Conservation (phyloP, 2,888 invertebrate species). For the Hylaea fasciaria region DNA sequence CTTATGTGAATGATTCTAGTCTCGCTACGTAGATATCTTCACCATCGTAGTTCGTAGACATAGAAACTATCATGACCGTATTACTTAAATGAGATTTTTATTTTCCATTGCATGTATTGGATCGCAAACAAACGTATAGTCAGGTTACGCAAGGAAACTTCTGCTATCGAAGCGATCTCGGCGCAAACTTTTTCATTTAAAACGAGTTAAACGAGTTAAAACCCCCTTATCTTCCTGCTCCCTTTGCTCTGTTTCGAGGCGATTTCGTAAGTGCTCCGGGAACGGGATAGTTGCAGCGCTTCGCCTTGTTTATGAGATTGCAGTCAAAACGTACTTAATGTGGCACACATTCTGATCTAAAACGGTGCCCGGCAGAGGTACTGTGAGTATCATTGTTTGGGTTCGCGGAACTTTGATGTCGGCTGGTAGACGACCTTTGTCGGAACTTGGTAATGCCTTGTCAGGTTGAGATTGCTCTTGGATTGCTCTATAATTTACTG, state of each 20-base stretch:
- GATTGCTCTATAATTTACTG: too few species aligned
- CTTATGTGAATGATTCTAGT: too few species aligned
- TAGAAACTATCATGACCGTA: too few species aligned
- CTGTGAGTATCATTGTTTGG: conserved; percentile 21
- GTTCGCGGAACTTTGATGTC: conserved; percentile 15
- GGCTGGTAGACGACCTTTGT: conserved; percentile 1
- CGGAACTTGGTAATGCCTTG: too few species aligned
- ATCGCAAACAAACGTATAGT: neutral
- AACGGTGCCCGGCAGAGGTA: conserved; percentile 21
- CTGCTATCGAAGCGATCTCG: conserved; percentile 11
- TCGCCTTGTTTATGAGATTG: conserved; percentile 33
- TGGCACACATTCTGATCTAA: conserved; percentile 34
- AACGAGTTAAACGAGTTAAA: conserved; percentile 25
- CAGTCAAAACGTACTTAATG: conserved; percentile 35
- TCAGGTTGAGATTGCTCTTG: too few species aligned
- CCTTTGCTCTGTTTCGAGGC: conserved; percentile 21
- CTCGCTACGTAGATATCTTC: too few species aligned
- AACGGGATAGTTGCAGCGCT: conserved; percentile 21
- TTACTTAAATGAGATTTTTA: too few species aligned
- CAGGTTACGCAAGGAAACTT: conserved; percentile 5
- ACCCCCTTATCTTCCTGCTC: neutral
- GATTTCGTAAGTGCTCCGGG: conserved; percentile 32
- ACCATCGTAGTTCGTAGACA: too few species aligned
- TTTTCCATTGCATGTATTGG: neutral
- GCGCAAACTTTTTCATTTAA: conserved; percentile 30